Evolutionary conservation across 2,797 vertebrate genomes (phyloP).

Genomic region (Sebastes hubbsi): DNA sequence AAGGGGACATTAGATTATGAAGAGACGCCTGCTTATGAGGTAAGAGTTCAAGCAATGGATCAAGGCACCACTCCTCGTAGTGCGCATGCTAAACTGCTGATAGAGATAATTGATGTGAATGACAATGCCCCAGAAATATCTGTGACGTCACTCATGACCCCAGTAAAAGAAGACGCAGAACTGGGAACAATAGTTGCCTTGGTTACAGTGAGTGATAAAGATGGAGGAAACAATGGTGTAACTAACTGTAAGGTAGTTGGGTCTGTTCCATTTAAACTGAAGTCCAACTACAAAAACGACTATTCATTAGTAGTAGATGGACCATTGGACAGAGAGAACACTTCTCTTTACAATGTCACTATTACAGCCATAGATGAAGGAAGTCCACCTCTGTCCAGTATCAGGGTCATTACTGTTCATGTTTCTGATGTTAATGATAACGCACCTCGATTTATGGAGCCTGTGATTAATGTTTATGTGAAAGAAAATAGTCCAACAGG

Average conservation of each 20-base stretch:
- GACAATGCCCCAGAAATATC: conserved; percentile 67
- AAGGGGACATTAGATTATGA: conserved; percentile 83
- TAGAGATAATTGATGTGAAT: conserved; percentile 72
- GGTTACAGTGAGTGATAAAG: conserved; percentile 73
- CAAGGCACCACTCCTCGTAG: conserved; percentile 46
- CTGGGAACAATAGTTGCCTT: conserved; percentile 74
- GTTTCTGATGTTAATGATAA: conserved; percentile 91
- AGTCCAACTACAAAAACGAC: conserved; percentile 73
- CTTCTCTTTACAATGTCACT: conserved; percentile 84
- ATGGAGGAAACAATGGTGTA: conserved; percentile 70
- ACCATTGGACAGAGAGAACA: conserved; percentile 84
- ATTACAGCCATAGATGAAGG: conserved; percentile 86
- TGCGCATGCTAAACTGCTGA: conserved; percentile 72
- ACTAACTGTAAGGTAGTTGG: conserved; percentile 50
- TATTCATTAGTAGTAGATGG: conserved; percentile 84
- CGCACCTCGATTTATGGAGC: conserved; percentile 81
- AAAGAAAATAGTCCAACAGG: conserved; percentile 86
- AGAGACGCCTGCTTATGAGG: conserved; percentile 77
- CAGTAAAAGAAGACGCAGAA: conserved; percentile 70
- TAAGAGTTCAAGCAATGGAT: conserved; percentile 80
- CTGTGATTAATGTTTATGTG: conserved; percentile 83
- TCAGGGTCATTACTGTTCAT: conserved; percentile 79
- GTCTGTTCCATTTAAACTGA: conserved; percentile 62
- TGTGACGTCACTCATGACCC: conserved; percentile 68
- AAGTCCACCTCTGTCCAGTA: conserved; percentile 82